Evolutionary conservation across 2,888 invertebrate genomes (phyloP).

Genomic region (Pterobdella sp.): DNA sequence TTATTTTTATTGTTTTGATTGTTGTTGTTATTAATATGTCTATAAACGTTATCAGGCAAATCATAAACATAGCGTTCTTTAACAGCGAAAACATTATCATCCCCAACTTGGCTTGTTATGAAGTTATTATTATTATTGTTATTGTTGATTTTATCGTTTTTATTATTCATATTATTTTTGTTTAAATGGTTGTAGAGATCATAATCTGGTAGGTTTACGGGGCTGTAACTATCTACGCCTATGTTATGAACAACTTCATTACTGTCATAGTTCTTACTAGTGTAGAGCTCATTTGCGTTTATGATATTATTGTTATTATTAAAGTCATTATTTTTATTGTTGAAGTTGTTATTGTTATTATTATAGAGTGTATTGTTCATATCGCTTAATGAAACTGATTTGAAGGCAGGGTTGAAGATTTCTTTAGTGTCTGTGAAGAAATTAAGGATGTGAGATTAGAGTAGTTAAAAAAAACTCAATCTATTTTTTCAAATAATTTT

Average conservation of each 20-base stretch:
- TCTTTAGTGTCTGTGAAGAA: too few species aligned
- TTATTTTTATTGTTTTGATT: conserved; percentile 1
- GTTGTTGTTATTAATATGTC: background rate
- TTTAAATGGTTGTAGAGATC: background rate
- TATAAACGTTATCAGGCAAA: background rate
- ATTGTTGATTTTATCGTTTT: background rate
- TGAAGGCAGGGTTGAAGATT: conserved; percentile 2
- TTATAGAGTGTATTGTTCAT: background rate
- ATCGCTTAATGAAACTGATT: conserved; percentile 1
- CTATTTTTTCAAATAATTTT: too few species aligned
- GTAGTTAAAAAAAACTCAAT: background rate
- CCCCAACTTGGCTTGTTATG: too few species aligned
- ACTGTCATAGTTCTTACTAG: conserved; percentile 1
- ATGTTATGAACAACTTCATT: too few species aligned
- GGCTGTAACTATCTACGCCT: background rate
- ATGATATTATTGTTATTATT: background rate
- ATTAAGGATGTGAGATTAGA: background rate
- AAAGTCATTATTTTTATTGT: background rate
- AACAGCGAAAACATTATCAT: too few species aligned
- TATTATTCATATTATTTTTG: background rate
- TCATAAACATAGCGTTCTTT: too few species aligned
- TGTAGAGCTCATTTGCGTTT: conserved; percentile 3
- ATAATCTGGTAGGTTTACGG: background rate
- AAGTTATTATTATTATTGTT: background rate
- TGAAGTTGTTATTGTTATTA: background rate